These are phyloP conservation scores for Ceryle rudis DNA, from an alignment of 2,797 vertebrate genomes.

Conservation along the genomic window DNA sequence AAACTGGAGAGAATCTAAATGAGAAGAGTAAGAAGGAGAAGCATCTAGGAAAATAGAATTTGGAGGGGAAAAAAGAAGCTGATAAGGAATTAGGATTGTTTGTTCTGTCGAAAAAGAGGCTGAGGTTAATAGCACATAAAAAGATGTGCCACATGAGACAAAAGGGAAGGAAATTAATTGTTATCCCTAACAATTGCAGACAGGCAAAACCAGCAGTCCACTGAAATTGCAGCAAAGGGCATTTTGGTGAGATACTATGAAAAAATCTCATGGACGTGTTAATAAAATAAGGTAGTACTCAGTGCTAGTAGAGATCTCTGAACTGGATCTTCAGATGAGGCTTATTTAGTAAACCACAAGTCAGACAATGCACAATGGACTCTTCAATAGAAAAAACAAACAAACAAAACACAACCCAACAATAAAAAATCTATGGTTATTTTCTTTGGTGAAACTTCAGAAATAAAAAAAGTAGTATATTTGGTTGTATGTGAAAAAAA, in stretches of 20 bases:
- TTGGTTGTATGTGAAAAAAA: neutral
- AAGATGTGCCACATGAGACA: neutral
- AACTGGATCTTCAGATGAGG: neutral
- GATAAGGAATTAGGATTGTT: neutral
- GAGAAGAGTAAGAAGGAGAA: neutral
- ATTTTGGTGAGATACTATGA: neutral
- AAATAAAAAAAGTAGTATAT: neutral
- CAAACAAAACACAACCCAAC: neutral
- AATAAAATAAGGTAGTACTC: neutral
- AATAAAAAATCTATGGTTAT: neutral
- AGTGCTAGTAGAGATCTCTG: neutral
- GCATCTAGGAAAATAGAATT: neutral
- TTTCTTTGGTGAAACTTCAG: conserved; percentile 31
- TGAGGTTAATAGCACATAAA: neutral
- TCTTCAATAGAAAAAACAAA: neutral
- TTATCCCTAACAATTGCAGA: neutral
- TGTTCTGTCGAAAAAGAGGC: neutral
- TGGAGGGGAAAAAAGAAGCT: neutral
- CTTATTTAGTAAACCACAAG: conserved; percentile 28
- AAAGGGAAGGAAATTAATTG: neutral
- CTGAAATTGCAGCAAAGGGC: neutral
- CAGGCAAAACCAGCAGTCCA: neutral
- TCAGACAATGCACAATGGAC: conserved; percentile 12
- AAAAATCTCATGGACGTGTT: neutral
- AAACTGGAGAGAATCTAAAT: neutral